Conservation (phyloP, 92 coral and sea anemone genomes). For the Zoanthus gigantus region DNA sequence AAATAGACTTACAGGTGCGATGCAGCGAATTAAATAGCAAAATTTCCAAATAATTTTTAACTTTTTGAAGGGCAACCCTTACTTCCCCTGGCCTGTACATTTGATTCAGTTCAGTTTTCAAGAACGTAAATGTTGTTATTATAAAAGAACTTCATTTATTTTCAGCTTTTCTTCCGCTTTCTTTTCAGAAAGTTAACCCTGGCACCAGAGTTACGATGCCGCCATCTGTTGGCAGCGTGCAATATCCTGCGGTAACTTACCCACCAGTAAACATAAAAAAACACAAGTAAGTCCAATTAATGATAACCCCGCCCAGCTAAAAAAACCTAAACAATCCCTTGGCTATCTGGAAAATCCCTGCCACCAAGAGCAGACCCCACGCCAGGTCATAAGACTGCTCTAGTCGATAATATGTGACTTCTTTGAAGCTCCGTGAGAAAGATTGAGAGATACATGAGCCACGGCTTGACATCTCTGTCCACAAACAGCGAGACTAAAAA, state of each 20-base stretch:
- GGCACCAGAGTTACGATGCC: conserved; percentile 30
- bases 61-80: neutral
- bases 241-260: neutral
- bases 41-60: neutral
- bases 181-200: neutral
- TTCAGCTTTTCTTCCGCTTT: neutral
- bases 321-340: too few species aligned
- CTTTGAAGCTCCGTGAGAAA: too few species aligned
- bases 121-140: neutral
- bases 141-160: neutral
- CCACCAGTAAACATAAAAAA: neutral
- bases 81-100: neutral
- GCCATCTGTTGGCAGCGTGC: conserved; percentile 15
- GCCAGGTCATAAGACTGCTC: too few species aligned
- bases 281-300: conserved; percentile 2
- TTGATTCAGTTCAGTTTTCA: neutral
- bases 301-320: too few species aligned
- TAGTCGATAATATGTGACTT: too few species aligned
- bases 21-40: neutral
- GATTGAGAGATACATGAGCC: too few species aligned
- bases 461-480: too few species aligned
- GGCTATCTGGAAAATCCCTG: too few species aligned
- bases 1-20: conserved; percentile 44
- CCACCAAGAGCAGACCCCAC: too few species aligned
- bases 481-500: too few species aligned